These are phyloP conservation scores for Drosophila ustulata DNA, from an alignment of 2,888 invertebrate species.

Conservation along the genomic window DNA sequence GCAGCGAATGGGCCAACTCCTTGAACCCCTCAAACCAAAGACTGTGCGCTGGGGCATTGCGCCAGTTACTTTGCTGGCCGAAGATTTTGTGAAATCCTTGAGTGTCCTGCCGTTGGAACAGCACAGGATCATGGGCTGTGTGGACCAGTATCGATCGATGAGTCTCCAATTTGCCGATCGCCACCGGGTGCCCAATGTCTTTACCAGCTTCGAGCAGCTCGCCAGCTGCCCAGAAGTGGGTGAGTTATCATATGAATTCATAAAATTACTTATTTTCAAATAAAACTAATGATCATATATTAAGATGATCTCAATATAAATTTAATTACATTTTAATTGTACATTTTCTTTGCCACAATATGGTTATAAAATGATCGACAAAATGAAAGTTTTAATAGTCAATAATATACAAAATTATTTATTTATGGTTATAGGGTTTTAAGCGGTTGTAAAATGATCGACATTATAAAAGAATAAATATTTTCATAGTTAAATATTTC, in stretches of 20 bases:
- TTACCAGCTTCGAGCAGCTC: slow-evolving; percentile 90
- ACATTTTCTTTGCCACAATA: too few species aligned
- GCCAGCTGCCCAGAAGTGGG: slow-evolving; percentile 91
- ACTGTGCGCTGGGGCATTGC: slow-evolving; percentile 90
- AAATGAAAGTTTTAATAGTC: too few species aligned
- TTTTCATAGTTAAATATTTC: too few species aligned
- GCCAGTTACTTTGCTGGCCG: slow-evolving; percentile 92
- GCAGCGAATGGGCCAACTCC: slow-evolving; percentile 9
- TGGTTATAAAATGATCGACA: too few species aligned
- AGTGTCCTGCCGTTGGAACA: slow-evolving; percentile 87
- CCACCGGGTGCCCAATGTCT: slow-evolving; percentile 89
- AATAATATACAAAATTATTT: too few species aligned
- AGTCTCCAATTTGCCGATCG: slow-evolving; percentile 90
- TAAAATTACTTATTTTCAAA: too few species aligned
- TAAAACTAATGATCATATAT: too few species aligned
- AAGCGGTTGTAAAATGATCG: too few species aligned
- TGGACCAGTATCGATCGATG: slow-evolving; percentile 89
- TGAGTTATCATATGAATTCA: slow-evolving; percentile 78
- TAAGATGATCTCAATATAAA: too few species aligned
- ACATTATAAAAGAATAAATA: too few species aligned
- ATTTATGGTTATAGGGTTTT: too few species aligned
- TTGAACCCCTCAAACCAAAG: background rate
- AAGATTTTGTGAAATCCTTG: slow-evolving; percentile 91
- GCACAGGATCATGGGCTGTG: slow-evolving; percentile 90
- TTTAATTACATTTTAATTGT: too few species aligned